Conservation (phyloP, 2,113 vertebrate genomes). For the Carassius carassius region DNA sequence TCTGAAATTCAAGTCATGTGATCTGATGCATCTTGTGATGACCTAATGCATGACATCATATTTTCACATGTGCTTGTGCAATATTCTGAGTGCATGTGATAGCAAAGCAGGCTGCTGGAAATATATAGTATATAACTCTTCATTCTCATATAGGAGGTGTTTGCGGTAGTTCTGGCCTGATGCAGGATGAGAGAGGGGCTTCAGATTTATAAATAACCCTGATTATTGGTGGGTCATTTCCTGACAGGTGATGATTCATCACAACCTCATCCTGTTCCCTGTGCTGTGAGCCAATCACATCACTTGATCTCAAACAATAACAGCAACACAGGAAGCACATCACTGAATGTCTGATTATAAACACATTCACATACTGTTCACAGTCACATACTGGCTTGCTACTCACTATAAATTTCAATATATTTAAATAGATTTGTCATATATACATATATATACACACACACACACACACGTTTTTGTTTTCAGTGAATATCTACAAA, state of each 20-base stretch:
- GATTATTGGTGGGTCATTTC: constrained; percentile 31
- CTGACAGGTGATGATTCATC: constrained; percentile 55
- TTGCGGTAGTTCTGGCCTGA: neutral
- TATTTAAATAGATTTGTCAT: too few species aligned
- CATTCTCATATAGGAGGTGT: neutral
- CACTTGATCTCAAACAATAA: constrained; percentile 55
- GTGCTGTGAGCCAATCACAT: constrained; percentile 57
- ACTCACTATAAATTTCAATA: too few species aligned
- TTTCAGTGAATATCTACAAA: too few species aligned
- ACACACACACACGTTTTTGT: too few species aligned
- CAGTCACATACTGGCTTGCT: too few species aligned
- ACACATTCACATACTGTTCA: too few species aligned
- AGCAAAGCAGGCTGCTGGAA: neutral
- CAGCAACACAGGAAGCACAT: constrained; percentile 54
- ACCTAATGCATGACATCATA: neutral
- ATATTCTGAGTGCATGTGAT: neutral
- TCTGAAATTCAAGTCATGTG: neutral
- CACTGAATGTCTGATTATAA: neutral
- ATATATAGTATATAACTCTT: too few species aligned
- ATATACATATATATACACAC: too few species aligned
- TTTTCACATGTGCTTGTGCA: neutral
- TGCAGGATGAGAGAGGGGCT: constrained; percentile 1
- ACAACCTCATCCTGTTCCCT: constrained; percentile 59
- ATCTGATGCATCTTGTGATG: neutral
- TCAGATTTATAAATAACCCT: constrained; percentile 47